phyloP scores from a whole-genome alignment of 2,797 vertebrate species.

The Cirrhinus molitorella region DNA sequence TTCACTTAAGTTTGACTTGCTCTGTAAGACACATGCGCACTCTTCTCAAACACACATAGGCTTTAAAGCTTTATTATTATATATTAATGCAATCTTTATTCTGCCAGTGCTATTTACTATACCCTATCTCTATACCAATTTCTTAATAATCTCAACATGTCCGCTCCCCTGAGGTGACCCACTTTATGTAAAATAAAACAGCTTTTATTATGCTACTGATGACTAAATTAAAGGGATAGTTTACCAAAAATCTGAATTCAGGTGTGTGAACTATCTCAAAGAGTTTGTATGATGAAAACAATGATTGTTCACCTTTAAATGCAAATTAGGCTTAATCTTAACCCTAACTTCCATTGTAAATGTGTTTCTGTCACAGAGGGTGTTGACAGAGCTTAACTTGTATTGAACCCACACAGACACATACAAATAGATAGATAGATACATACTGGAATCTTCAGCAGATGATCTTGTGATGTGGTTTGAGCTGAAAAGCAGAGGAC shows the following conservation, averaged over 20 bases:
- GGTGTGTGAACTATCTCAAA: too few relatives aligned
- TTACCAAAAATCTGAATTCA: background rate
- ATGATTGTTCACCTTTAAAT: background rate
- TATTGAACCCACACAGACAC: slow-evolving; percentile 28
- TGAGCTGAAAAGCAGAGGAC: slow-evolving; percentile 61
- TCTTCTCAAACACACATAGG: background rate
- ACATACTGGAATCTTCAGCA: slow-evolving; percentile 1
- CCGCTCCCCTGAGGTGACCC: background rate
- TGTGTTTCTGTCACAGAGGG: slow-evolving; percentile 7
- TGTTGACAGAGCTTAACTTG: background rate
- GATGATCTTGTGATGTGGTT: slow-evolving; percentile 71
- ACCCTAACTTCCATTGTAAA: background rate
- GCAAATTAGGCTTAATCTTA: background rate
- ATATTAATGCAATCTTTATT: background rate
- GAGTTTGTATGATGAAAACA: too few relatives aligned
- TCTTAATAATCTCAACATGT: background rate
- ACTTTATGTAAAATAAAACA: background rate
- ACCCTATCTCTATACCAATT: background rate
- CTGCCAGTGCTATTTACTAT: background rate
- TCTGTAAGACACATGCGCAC: slow-evolving; percentile 17
- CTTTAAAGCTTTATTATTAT: background rate
- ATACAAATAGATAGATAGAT: slow-evolving; percentile 27
- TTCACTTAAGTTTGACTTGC: slow-evolving; percentile 65
- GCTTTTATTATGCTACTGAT: background rate
- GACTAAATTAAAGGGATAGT: background rate